These are phyloP conservation scores for Taenaris catops DNA, from an alignment of 2,888 invertebrate genomes.

Conservation along the genomic window DNA sequence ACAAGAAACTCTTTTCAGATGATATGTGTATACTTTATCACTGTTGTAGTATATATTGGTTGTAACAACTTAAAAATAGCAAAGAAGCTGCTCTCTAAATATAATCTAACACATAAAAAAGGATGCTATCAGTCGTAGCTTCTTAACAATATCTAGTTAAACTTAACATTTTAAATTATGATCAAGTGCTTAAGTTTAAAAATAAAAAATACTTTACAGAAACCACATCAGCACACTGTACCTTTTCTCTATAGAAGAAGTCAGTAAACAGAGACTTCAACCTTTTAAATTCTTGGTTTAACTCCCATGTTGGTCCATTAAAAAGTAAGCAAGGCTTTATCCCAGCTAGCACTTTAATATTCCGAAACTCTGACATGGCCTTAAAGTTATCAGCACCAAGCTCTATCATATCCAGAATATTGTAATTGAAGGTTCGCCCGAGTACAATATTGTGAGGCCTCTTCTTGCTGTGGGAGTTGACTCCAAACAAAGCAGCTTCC, in stretches of 20 bases:
- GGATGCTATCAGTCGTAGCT: too few species aligned
- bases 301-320: constrained; percentile 94
- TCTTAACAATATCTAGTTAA: too few species aligned
- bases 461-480: constrained; percentile 96
- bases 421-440: constrained; percentile 94
- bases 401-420: constrained; percentile 97
- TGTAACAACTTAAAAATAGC: too few species aligned
- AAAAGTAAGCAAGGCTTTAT: constrained; percentile 95
- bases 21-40: too few species aligned
- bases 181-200: too few species aligned
- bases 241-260: constrained; percentile 92
- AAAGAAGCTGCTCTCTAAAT: too few species aligned
- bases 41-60: too few species aligned
- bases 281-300: constrained; percentile 88
- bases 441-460: constrained; percentile 94
- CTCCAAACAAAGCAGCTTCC: constrained; percentile 93
- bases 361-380: constrained; percentile 88
- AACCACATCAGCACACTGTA: too few species aligned
- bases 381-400: constrained; percentile 92
- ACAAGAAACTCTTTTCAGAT: too few species aligned
- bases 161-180: too few species aligned
- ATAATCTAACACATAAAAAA: too few species aligned
- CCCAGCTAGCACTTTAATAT: constrained; percentile 88
- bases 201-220: too few species aligned
- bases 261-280: constrained; percentile 94